Evolutionary conservation across 2,888 invertebrate genomes (phyloP).

Genomic region (Cantharis lateralis): DNA sequence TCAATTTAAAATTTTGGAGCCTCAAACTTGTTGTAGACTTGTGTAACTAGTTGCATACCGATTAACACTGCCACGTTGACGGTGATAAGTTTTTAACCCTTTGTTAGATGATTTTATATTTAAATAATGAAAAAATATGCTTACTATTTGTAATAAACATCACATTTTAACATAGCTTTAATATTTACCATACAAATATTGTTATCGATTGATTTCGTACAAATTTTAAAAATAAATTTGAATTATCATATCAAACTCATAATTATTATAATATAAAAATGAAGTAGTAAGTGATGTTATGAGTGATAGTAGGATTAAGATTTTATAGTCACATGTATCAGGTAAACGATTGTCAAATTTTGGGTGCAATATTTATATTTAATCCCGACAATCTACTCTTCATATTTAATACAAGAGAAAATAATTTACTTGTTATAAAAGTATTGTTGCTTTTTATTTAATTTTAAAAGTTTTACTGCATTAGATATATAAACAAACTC

Average conservation of each 20-base stretch:
- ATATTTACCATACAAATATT: background rate
- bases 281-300: background rate
- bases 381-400: background rate
- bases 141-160: background rate
- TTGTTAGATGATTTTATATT: background rate
- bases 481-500: too few species aligned
- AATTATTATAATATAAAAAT: background rate
- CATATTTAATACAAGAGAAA: background rate
- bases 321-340: background rate
- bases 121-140: background rate
- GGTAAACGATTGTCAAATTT: background rate
- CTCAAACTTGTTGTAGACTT: background rate
- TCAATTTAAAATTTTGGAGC: background rate
- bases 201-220: background rate
- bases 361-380: background rate
- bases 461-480: background rate
- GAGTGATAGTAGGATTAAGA: background rate
- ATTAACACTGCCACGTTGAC: background rate
- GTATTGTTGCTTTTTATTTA: background rate
- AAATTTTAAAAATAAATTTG: background rate
- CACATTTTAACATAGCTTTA: background rate
- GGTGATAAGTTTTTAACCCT: background rate
- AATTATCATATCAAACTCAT: background rate
- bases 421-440: background rate
- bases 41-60: background rate